Conservation (phyloP, 2,888 invertebrate species). For the Dorcus parallelipipedus region DNA sequence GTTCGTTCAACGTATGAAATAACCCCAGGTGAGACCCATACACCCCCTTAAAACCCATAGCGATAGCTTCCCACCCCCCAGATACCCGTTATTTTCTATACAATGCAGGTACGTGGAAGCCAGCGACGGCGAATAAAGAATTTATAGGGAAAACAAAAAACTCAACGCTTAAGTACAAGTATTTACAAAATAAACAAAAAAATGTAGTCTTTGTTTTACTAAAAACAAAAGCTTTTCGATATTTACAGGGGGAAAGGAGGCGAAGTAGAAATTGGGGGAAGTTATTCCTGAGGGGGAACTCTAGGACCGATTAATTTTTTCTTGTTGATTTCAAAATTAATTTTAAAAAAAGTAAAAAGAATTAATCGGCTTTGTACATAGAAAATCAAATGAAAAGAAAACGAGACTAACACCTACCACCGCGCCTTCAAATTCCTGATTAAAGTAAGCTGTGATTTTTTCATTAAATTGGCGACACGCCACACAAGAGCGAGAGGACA, state of each 20-base stretch:
- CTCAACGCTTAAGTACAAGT: neutral
- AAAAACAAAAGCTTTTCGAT: neutral
- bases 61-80: conserved; percentile 10
- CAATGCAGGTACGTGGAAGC: conserved; percentile 43
- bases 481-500: too few species aligned
- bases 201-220: neutral
- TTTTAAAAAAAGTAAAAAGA: too few species aligned
- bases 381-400: too few species aligned
- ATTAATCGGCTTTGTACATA: too few species aligned
- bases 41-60: neutral
- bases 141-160: conserved; percentile 6
- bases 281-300: too few species aligned
- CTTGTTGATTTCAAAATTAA: too few species aligned
- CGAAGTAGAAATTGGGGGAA: neutral
- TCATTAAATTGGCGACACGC: too few species aligned
- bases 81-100: conserved; percentile 34
- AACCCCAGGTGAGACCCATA: neutral
- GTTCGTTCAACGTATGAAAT: neutral
- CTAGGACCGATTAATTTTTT: too few species aligned
- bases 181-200: conserved; percentile 1
- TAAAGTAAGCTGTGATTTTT: too few species aligned
- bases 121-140: conserved; percentile 6
- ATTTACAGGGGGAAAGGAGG: conserved; percentile 1
- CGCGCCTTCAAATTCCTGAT: too few species aligned
- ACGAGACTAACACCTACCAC: conserved; percentile 1